Evolutionary conservation across 2,888 invertebrate species (phyloP), one percentile per base, ranked within the genome.

Genomic region (Eugnorisma glareosa): DNA sequence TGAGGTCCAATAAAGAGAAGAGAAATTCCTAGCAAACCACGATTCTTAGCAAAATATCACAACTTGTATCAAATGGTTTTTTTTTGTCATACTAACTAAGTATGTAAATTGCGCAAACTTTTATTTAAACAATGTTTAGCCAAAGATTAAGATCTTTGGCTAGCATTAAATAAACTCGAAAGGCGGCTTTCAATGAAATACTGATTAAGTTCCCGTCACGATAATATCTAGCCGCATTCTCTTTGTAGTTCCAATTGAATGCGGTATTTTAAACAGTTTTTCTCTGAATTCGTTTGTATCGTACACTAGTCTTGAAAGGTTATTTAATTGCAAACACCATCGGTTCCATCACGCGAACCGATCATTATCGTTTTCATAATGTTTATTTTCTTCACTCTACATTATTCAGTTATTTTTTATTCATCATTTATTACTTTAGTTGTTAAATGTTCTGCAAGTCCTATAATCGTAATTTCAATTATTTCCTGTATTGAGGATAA

Each of bases 241-340:
- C 63, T 79, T 80, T 80, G 35, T 82, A 76, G 75, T 85, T 73
- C 40, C 40, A 73, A 73, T 80, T 69, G 51, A 54, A 59, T 57
- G 40, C 37, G 31, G 57, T 73, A 61, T 78, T 82, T 77, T 61
- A 51, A 84, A 75, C 10, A 68, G 63, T 69, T 88, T 90, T 83
- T 84, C 85, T 73, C 69, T 73, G 81, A 86, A 88, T 82, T 78
- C 64, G 76, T 80, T 81, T 81, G 77, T 81, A 78, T 79, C 68
- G 79, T 78, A 75, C 81, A 79, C 78, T 69, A 83, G 64, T 79
- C 81, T 67, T 75, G 69, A 78, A 67, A 81, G 45, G 79, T 77
- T 75, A 83, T 77, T 85, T 86, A 84, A 89, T 88, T 84, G 73
- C 79, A 68, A 74, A 79, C 78, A 80, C 77, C 84, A 87, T 82